Conservation (phyloP, 2,113 vertebrate species). For the Larimichthys crocea region DNA sequence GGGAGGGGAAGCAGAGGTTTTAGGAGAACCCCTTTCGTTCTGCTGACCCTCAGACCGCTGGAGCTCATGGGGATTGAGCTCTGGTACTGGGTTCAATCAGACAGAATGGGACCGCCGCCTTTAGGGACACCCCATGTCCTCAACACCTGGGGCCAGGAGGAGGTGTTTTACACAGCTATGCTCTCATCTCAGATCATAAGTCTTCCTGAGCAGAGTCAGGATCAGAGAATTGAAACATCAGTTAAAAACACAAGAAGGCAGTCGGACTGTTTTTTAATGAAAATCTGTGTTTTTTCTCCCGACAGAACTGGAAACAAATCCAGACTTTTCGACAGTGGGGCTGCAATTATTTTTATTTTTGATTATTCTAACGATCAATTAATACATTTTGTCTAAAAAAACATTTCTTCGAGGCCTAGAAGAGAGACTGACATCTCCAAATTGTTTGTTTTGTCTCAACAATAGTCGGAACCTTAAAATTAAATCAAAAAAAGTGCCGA, state of each 20-base stretch:
- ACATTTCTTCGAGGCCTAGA: neutral
- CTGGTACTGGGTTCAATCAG: slow-evolving; percentile 69
- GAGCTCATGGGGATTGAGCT: slow-evolving; percentile 60
- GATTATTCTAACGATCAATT: neutral
- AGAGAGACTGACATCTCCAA: neutral
- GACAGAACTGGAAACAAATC: neutral
- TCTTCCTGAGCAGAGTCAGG: slow-evolving; percentile 40
- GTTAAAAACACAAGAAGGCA: slow-evolving; percentile 16
- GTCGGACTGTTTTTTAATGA: neutral
- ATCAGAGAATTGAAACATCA: slow-evolving; percentile 43
- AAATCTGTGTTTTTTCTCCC: neutral
- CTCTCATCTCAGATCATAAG: slow-evolving; percentile 63
- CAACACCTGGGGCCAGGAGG: slow-evolving; percentile 76
- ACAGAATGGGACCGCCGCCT: slow-evolving; percentile 71
- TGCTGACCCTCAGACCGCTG: slow-evolving; percentile 64
- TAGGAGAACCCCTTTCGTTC: slow-evolving; percentile 54
- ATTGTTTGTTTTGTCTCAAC: neutral
- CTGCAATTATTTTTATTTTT: neutral
- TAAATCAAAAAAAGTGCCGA: too few relatives aligned
- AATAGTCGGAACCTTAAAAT: neutral
- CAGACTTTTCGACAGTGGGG: neutral
- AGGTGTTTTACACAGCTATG: slow-evolving; percentile 66
- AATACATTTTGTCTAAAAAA: neutral
- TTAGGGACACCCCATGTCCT: slow-evolving; percentile 67
- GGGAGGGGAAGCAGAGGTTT: slow-evolving; percentile 59